A percentile compares a stretch with the other conserved stretches of the same genome.
phyloP scores from a whole-genome alignment of 2,888 invertebrate species.

The Molorchus minor region DNA sequence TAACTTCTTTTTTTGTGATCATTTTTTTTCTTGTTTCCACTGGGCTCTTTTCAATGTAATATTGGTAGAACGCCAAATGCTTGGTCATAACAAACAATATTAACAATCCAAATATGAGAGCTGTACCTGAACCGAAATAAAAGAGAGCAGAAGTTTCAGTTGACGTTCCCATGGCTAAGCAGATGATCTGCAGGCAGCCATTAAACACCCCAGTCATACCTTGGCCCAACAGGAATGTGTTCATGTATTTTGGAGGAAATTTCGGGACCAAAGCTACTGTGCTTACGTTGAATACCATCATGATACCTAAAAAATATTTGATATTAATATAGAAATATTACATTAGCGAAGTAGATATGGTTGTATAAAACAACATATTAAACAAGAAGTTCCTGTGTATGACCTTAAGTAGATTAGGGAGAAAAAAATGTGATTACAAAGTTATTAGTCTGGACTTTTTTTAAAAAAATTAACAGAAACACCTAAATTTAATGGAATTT shows the following conservation, averaged over 20 bases:
- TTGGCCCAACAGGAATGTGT: constrained; percentile 29
- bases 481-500: too few species aligned
- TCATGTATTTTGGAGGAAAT: constrained; percentile 35
- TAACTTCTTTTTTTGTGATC: constrained; percentile 17
- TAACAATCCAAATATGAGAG: constrained; percentile 22
- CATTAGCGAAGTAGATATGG: too few species aligned
- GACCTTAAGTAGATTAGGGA: too few species aligned
- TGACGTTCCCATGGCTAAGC: constrained; percentile 29
- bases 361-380: too few species aligned
- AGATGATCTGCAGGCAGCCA: constrained; percentile 25
- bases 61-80: constrained; percentile 20
- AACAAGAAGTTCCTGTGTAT: too few species aligned
- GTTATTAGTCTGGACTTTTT: too few species aligned
- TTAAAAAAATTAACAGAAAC: too few species aligned
- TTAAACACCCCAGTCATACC: constrained; percentile 29
- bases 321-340: too few species aligned
- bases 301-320: too few species aligned
- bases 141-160: constrained; percentile 28
- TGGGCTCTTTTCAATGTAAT: constrained; percentile 12
- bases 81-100: constrained; percentile 19
- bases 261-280: constrained; percentile 27
- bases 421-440: too few species aligned
- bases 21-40: constrained; percentile 25
- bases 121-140: constrained; percentile 29
- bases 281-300: constrained; percentile 22